Evolutionary conservation across 2,113 vertebrate species (phyloP), one percentile per base, ranked within the genome.

Genomic region (Sander vitreus): DNA sequence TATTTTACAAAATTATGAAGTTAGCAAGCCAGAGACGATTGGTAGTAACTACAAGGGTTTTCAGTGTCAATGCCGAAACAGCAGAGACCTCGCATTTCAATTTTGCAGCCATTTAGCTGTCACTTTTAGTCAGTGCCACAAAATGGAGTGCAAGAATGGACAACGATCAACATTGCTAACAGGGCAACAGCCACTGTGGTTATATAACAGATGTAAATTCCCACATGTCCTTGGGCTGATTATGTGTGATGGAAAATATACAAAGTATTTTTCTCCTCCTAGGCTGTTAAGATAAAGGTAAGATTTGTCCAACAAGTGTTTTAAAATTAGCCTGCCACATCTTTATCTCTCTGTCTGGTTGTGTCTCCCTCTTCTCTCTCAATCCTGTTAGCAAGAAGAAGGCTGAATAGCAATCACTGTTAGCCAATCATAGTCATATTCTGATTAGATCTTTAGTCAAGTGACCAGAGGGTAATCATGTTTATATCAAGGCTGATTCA

Each of bases 401-500:
- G 36, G 19, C 48, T 50, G 48, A 33, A n/a, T 2, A 27, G 30
- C 50, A 58, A 57, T 74, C 45, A 54, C 23, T 18, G 30, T 63
- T 58, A 23, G 55, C 55, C 65, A 59, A 50, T 79, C 54, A 71
- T 30, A 55, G 59, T 25, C 4, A 2, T 10, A 25, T 69, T 71
- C 33, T 63, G 71, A 76, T 79, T 36, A 45, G 68, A 39, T 54
- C 30, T 84, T 74, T 54, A 50, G 54, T 84, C 70, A 81, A 86
- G 74, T 74, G 81, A 76, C 65, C 30, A 64, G 36, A 79, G 78
- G 55, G 55, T 75, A 81, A 84, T 84, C 59, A 48, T 71, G 14
- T 77, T 77, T 63, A 53, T 51, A 86, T 71, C 73, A 23, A 33
- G 48, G 62, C 54, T 0, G 6, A 78, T 78, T 86, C 62, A 74